Evolutionary conservation across 2,888 invertebrate genomes (phyloP).

Genomic region (Plebejus melissa): DNA sequence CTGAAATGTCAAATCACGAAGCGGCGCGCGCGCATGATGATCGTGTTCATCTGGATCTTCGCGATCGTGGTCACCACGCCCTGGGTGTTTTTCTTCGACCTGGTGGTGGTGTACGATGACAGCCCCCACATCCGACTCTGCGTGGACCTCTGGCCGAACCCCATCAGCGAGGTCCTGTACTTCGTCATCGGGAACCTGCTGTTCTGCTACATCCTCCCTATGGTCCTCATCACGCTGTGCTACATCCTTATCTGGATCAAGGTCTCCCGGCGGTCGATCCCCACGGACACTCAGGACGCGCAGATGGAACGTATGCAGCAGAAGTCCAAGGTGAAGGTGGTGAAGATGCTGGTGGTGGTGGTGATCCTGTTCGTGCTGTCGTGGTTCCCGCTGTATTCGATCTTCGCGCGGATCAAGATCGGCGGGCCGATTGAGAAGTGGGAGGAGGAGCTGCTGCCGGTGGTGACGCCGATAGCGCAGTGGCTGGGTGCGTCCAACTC

Average conservation of each 20-base stretch:
- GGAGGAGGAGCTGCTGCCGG: slow-evolving; percentile 88
- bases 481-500: slow-evolving; percentile 96
- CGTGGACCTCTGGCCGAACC: slow-evolving; percentile 92
- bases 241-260: slow-evolving; percentile 95
- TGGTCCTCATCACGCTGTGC: slow-evolving; percentile 93
- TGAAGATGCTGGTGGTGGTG: slow-evolving; percentile 96
- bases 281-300: slow-evolving; percentile 93
- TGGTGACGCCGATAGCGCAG: slow-evolving; percentile 92
- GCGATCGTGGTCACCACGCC: slow-evolving; percentile 92
- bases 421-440: slow-evolving; percentile 86
- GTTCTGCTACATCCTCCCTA: slow-evolving; percentile 93
- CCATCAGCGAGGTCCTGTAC: slow-evolving; percentile 88
- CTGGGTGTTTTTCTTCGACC: slow-evolving; percentile 94
- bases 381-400: slow-evolving; percentile 94
- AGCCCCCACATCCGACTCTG: slow-evolving; percentile 87
- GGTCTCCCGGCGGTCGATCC: slow-evolving; percentile 92
- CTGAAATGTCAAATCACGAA: slow-evolving; percentile 96
- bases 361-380: slow-evolving; percentile 95
- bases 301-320: slow-evolving; percentile 96
- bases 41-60: slow-evolving; percentile 93
- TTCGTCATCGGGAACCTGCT: slow-evolving; percentile 93
- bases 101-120: slow-evolving; percentile 85
- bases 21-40: slow-evolving; percentile 91
- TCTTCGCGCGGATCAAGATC: slow-evolving; percentile 92
- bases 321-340: slow-evolving; percentile 95